Conservation (phyloP, 2,888 invertebrate genomes). For the Chloroclystis v-ata region DNA sequence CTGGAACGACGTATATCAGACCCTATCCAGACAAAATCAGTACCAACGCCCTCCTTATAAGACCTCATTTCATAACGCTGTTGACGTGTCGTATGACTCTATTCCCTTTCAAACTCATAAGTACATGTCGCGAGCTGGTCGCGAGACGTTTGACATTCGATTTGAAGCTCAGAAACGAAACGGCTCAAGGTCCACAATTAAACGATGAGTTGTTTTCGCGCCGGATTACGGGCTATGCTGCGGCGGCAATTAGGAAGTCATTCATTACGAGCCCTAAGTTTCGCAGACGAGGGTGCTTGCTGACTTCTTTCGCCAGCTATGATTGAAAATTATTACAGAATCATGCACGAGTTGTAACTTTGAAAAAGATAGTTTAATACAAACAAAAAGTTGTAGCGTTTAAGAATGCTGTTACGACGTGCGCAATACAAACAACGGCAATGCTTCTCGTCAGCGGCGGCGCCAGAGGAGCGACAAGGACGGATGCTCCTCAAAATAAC, state of each 20-base stretch:
- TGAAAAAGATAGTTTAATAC: conserved; percentile 32
- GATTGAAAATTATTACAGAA: conserved; percentile 45
- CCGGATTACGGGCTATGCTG: conserved; percentile 71
- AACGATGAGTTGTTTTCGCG: conserved; percentile 56
- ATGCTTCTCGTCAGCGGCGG: conserved; percentile 57
- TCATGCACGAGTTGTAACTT: conserved; percentile 35
- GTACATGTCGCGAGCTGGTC: conserved; percentile 57
- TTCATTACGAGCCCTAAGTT: conserved; percentile 78
- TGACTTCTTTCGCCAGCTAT: conserved; percentile 53
- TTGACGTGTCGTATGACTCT: not conserved
- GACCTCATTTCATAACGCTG: conserved; percentile 36
- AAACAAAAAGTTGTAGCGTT: conserved; percentile 62
- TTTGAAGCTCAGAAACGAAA: conserved; percentile 65
- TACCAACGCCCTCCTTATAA: conserved; percentile 43
- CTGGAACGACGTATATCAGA: conserved; percentile 18
- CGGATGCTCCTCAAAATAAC: conserved; percentile 70
- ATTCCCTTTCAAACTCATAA: conserved; percentile 48
- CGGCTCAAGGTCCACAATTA: conserved; percentile 70
- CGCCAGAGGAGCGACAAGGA: conserved; percentile 71
- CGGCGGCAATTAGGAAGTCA: conserved; percentile 77
- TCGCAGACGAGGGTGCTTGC: conserved; percentile 76
- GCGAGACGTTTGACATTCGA: conserved; percentile 63
- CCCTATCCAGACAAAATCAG: conserved; percentile 29
- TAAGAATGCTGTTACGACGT: conserved; percentile 54
- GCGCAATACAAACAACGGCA: conserved; percentile 63